These are phyloP conservation scores for Lamellibrachia luymesi DNA, from an alignment of 1,140 invertebrate species.

Conservation along the genomic window DNA sequence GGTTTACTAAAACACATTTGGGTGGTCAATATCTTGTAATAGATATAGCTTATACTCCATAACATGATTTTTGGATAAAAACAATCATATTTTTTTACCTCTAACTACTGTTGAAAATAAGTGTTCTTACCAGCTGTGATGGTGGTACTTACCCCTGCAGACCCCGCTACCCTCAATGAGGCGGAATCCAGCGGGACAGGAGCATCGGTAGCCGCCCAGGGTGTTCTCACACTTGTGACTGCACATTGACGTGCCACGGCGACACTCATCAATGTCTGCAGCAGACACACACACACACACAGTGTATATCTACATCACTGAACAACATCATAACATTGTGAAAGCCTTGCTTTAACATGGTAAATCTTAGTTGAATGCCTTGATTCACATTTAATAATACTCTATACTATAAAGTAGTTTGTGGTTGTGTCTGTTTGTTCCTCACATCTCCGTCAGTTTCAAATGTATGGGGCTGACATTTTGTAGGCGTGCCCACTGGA, in stretches of 20 bases:
- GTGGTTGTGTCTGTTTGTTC: no score
- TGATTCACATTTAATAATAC: no score
- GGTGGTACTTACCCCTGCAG: conserved; percentile 20
- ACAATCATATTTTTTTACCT: background rate
- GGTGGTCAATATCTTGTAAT: background rate
- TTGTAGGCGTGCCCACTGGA: no score
- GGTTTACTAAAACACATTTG: background rate
- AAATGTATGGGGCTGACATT: no score
- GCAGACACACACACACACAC: background rate
- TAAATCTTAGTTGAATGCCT: no score
- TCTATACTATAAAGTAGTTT: no score
- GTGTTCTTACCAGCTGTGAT: background rate
- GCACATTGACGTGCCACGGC: conserved; percentile 50
- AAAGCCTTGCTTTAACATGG: no score
- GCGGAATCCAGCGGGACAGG: conserved; percentile 65
- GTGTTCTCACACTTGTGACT: conserved; percentile 63
- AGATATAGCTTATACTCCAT: background rate
- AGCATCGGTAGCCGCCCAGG: conserved; percentile 62
- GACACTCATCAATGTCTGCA: conserved; percentile 62
- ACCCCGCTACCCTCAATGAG: conserved; percentile 32
- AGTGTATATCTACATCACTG: conserved; percentile 26
- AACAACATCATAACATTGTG: background rate
- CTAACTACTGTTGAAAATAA: background rate
- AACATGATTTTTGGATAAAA: background rate
- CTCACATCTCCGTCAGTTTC: no score